Conservation (phyloP, 2,113 vertebrate species). For the Nothocercus julius region DNA sequence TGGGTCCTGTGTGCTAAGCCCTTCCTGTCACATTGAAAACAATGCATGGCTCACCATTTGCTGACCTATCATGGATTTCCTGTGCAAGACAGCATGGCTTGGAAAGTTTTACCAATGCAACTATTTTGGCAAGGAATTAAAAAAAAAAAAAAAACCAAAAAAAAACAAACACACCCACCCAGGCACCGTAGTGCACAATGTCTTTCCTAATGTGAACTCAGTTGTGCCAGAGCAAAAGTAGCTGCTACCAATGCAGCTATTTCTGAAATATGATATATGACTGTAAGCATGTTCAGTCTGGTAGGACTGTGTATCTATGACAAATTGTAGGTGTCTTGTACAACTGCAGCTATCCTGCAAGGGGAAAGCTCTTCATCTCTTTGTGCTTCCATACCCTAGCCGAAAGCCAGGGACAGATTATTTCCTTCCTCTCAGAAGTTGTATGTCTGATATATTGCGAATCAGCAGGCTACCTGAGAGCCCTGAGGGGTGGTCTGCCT, state of each 20-base stretch:
- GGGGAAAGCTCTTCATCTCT: neutral
- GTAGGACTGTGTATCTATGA: neutral
- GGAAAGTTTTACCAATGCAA: neutral
- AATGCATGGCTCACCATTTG: neutral
- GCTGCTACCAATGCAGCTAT: neutral
- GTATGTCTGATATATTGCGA: neutral
- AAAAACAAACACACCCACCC: neutral
- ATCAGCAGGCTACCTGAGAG: neutral
- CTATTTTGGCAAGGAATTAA: conserved; percentile 5
- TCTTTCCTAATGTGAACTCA: neutral
- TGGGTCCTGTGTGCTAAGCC: neutral
- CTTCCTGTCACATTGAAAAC: neutral
- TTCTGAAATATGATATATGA: neutral
- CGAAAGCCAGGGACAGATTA: neutral
- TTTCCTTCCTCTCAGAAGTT: neutral
- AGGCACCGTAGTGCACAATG: neutral
- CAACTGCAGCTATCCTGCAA: neutral
- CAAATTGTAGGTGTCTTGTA: neutral
- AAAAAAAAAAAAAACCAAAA: neutral
- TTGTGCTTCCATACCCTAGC: neutral
- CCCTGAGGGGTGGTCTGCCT: neutral
- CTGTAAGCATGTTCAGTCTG: neutral
- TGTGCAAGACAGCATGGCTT: neutral
- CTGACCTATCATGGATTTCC: conserved; percentile 9
- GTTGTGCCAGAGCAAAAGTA: neutral